These are phyloP conservation scores for Amiota minor DNA, from an alignment of 2,888 invertebrate genomes.

Conservation along the genomic window DNA sequence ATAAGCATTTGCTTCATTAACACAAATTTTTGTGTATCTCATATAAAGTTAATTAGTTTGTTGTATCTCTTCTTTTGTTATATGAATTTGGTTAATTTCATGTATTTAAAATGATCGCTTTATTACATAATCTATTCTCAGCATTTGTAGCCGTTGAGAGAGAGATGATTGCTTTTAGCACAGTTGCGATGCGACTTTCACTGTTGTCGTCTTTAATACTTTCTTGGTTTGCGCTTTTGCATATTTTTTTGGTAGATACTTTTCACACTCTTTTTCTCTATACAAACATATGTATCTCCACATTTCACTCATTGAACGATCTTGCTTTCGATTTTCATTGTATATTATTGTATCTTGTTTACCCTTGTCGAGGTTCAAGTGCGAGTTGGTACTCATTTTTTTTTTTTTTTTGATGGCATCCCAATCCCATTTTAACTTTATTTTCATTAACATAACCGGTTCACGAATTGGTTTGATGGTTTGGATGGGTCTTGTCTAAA, in stretches of 20 bases:
- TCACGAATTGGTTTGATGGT: background rate
- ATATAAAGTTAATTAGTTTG: too few relatives aligned
- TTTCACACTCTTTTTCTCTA: background rate
- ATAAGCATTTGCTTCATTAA: too few relatives aligned
- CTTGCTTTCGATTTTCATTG: background rate
- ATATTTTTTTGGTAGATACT: background rate
- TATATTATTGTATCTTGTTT: constrained; percentile 7
- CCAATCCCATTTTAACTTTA: constrained; percentile 28
- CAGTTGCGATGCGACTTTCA: constrained; percentile 48
- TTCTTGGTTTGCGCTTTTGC: background rate
- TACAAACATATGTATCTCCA: background rate
- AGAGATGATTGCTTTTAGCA: too few relatives aligned
- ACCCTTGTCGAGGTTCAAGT: constrained; percentile 61
- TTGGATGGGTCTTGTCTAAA: background rate
- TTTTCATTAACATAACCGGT: constrained; percentile 23
- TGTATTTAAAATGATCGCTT: constrained; percentile 7
- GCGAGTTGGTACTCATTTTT: constrained; percentile 42
- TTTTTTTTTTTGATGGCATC: constrained; percentile 46
- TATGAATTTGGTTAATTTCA: constrained; percentile 14
- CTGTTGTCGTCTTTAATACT: constrained; percentile 35
- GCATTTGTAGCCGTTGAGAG: background rate
- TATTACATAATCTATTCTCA: constrained; percentile 31
- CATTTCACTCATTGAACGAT: background rate
- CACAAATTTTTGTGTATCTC: background rate
- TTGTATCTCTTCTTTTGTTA: too few relatives aligned